Evolutionary conservation across 2,888 invertebrate species (phyloP), one percentile per base, ranked within the genome.

Genomic region (Campaea margaritaria): DNA sequence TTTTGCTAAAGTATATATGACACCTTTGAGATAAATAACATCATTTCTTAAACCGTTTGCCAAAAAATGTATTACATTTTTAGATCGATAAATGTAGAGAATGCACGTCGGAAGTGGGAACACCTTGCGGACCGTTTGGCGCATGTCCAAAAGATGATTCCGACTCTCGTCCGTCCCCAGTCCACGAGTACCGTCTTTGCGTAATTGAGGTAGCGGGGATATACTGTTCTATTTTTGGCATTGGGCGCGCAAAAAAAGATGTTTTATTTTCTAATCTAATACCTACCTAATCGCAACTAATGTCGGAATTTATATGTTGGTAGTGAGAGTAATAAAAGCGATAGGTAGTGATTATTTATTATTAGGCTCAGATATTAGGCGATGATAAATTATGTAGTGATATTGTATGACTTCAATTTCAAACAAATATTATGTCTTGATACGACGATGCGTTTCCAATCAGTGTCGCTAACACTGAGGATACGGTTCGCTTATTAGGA

Each of bases 61-160:
- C 45, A 49, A 54, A 59, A 53, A 48, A 45, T 58, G 67, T 69
- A 48, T 38, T 39, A 58, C 34, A 53, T 44, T 48, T 58, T 59
- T 50, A 34, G 39, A 48, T 49, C 34, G 27, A 44, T 53, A 64
- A 72, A 76, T 64, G 77, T 68, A 64, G 76, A 77, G 82, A 87
- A 86, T 87, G 83, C 83, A 84, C 78, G 76, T 89, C 86, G 90
- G 86, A 89, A 86, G 82, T 78, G 80, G 86, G 83, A 83, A 86
- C 76, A 83, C 81, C 83, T 81, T 75, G 72, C 66, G 66, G 69
- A 67, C 59, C 53, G 58, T 73, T 89, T 65, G 88, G 87, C 86
- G 60, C 55, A 47, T 68, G 62, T 82, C 88, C 89, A 89, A 84
- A 75, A 76, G 70, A 70, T 71, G 74, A 74, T 76, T 74, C 75